A percentile compares a stretch with the other conserved stretches of the same genome.
phyloP scores from a whole-genome alignment of 2,113 vertebrate species.

The Neomonachus schauinslandi region DNA sequence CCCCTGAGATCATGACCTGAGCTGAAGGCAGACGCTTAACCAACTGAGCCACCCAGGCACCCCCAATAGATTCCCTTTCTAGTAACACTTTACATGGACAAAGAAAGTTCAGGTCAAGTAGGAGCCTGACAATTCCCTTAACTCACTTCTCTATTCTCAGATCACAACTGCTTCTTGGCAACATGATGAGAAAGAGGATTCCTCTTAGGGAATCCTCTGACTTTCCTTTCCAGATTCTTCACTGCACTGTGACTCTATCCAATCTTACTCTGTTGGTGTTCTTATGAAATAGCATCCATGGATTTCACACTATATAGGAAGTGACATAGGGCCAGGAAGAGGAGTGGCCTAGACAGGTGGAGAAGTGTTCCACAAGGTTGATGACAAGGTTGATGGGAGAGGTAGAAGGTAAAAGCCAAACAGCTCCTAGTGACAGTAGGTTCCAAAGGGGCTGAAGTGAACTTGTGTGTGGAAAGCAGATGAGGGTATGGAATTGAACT shows the following conservation, averaged over 20 bases:
- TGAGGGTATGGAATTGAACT: background rate
- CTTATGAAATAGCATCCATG: background rate
- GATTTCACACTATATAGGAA: background rate
- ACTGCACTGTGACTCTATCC: background rate
- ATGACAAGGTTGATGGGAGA: background rate
- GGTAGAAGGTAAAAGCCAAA: background rate
- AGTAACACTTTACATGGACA: background rate
- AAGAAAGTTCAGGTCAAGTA: background rate
- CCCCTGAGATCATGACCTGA: background rate
- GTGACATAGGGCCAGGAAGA: background rate
- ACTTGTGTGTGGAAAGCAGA: background rate
- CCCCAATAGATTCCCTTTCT: background rate
- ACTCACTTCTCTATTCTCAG: background rate
- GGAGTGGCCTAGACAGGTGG: background rate
- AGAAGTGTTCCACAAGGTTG: background rate
- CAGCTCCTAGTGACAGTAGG: background rate
- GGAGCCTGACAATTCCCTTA: no score
- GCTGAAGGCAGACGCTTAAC: no score
- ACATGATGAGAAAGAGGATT: background rate
- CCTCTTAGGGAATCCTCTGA: background rate
- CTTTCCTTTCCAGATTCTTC: background rate
- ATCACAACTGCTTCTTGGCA: no score
- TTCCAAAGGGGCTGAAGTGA: background rate
- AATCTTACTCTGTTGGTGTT: background rate
- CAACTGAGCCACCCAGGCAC: no score